phyloP scores from a whole-genome alignment of 2,888 invertebrate species.

The Silvanus unidentatus region DNA sequence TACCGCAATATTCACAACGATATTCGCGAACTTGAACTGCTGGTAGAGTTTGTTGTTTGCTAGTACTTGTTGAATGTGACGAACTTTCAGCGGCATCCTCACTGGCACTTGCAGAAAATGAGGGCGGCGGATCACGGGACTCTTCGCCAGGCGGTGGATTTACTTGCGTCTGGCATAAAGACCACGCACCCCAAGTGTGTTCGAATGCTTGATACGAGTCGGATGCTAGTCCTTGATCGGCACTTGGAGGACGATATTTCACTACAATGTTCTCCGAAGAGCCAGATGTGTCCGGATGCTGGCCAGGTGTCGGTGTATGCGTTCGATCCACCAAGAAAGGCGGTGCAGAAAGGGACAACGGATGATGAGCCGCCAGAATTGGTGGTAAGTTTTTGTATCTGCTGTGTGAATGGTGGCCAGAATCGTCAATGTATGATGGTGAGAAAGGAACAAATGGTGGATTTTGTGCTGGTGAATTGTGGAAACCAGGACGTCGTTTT shows the following conservation, averaged over 20 bases:
- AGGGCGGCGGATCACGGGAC: constrained; percentile 33
- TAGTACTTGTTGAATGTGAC: constrained; percentile 37
- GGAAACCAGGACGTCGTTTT: constrained; percentile 80
- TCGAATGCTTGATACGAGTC: constrained; percentile 48
- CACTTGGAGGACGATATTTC: constrained; percentile 63
- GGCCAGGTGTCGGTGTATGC: constrained; percentile 53
- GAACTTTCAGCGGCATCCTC: constrained; percentile 45
- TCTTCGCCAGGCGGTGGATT: constrained; percentile 44
- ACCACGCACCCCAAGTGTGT: constrained; percentile 61
- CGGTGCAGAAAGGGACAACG: constrained; percentile 68
- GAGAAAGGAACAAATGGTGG: constrained; percentile 81
- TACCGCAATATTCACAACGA: constrained; percentile 83
- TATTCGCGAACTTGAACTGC: constrained; percentile 71
- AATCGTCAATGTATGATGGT: constrained; percentile 69
- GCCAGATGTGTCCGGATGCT: constrained; percentile 42
- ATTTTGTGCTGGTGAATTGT: constrained; percentile 81
- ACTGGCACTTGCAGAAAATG: constrained; percentile 32
- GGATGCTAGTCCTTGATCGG: constrained; percentile 54
- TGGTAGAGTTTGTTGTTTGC: constrained; percentile 39
- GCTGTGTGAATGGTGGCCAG: constrained; percentile 55
- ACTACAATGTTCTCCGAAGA: constrained; percentile 54
- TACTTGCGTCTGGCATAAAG: constrained; percentile 59
- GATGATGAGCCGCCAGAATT: constrained; percentile 59
- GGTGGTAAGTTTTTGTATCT: constrained; percentile 55
- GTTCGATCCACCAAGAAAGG: constrained; percentile 62